phyloP scores from a whole-genome alignment of 2,113 vertebrate genomes.

The Zapus hudsonius region DNA sequence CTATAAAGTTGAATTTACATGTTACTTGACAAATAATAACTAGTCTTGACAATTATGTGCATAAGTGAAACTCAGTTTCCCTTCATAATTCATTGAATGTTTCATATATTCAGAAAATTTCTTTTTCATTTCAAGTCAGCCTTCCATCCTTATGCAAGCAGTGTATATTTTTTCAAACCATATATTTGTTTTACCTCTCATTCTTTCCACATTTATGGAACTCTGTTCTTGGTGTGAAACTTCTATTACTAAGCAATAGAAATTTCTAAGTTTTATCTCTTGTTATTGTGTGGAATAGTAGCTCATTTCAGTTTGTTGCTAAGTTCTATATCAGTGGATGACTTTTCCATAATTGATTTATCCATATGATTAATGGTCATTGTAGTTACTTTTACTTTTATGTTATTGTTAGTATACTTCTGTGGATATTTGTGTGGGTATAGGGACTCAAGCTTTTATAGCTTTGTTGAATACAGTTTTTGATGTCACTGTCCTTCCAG shows the following conservation, averaged over 20 bases:
- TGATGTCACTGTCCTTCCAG: background rate
- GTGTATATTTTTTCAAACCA: background rate
- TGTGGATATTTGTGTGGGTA: background rate
- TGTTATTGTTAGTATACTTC: background rate
- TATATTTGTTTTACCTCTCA: background rate
- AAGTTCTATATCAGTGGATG: background rate
- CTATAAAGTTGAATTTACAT: background rate
- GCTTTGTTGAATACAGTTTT: background rate
- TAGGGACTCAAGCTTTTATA: background rate
- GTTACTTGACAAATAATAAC: conserved; percentile 16
- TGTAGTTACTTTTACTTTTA: background rate
- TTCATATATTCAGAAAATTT: conserved; percentile 15
- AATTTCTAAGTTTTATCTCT: conserved; percentile 9
- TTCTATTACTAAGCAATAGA: background rate
- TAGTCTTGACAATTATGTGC: background rate
- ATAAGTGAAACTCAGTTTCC: background rate
- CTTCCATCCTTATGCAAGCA: background rate
- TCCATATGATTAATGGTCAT: background rate
- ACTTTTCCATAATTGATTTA: background rate
- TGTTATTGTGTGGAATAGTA: background rate
- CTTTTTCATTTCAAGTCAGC: background rate
- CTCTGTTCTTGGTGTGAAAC: background rate
- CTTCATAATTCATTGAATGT: background rate
- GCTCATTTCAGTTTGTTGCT: conserved; percentile 26
- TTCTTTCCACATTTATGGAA: background rate